Conservation (phyloP, 2,888 invertebrate genomes). For the Drosophila merina region DNA sequence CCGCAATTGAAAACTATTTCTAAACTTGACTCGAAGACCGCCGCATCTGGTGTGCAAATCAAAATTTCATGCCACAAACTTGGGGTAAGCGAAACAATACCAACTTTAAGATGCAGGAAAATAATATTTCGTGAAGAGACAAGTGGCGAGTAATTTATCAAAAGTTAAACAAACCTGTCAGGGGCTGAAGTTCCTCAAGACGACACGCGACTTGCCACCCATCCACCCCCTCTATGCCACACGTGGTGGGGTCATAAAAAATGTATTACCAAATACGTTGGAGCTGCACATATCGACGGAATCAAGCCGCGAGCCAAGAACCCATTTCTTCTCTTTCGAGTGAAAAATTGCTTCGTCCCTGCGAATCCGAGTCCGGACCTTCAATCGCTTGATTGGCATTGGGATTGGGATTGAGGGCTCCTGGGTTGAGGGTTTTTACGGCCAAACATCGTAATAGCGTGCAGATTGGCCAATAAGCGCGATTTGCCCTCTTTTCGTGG, state of each 20-base stretch:
- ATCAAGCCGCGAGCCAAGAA: conserved; percentile 18
- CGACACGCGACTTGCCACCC: conserved; percentile 54
- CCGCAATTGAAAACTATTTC: conserved; percentile 10
- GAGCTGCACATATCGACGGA: conserved; percentile 26
- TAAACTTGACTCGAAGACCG: conserved; percentile 30
- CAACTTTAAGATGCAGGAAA: conserved; percentile 45
- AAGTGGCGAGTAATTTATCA: conserved; percentile 73
- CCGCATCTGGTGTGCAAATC: conserved; percentile 33
- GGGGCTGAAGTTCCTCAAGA: conserved; percentile 8
- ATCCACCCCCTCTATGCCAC: conserved; percentile 1
- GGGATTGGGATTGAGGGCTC: conserved; percentile 31
- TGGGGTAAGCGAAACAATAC: neutral
- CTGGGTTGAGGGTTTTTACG: conserved; percentile 41
- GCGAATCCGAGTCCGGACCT: conserved; percentile 22
- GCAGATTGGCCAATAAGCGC: conserved; percentile 43
- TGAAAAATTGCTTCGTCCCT: conserved; percentile 32
- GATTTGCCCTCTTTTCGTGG: conserved; percentile 17
- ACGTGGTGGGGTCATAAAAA: conserved; percentile 58
- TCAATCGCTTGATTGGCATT: conserved; percentile 43
- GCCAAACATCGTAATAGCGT: conserved; percentile 55
- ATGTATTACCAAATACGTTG: conserved; percentile 64
- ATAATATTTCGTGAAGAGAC: conserved; percentile 53
- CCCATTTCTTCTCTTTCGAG: conserved; percentile 36
- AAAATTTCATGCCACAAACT: conserved; percentile 12
- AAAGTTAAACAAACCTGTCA: conserved; percentile 27